Base-by-base conservation (phyloP, 1,140 invertebrate species). In the Telenomus remus region DNA sequence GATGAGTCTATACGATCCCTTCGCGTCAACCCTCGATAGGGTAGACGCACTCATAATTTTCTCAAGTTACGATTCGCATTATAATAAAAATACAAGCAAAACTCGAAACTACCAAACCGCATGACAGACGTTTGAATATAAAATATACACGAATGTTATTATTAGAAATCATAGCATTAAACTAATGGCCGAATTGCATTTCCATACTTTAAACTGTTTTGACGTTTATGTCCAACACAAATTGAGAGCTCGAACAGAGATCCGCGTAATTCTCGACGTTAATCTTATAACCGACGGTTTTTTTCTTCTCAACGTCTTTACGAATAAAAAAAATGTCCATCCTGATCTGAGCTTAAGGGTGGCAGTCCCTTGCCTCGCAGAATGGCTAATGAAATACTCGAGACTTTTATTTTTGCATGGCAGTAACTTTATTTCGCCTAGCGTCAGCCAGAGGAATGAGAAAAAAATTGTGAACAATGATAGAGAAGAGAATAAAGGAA, bases 341-440 rank as follows among this genome's bases (percentile, higher is more conserved):
- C 65, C 66, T 66, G 37, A 43, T 51, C 49, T 55, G 43, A 46
- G 39, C 48, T 69, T 54, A 78, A 53, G 75, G 76, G 69, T 73
- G 60, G 75, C 56, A 53, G 73, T 78, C 59, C 76, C 76, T 65
- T 78, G 73, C 70, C 65, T 73, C 70, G 19, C 19, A 70, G 76
- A 73, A 78, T 78, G 74, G 70, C 76, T 78, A 78, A 78, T 78
- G 70, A 78, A 78, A 73, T 78, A 64, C 60, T 72, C 42, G 15
- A 14, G 27, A 49, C 54, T 69, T 61, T 68, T 56, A 27, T 27
- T 78, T 78, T 73, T 74, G 79, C 54, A 77, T 80, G 82, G 80
- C 82, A 81, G 81, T 73, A 84, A 84, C 81, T 85, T 84, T 81
- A 79, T 85, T 83, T 83, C 77, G 46, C 78, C 78, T 70, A 75